phyloP scores from a whole-genome alignment of 2,113 vertebrate species.

The Lepisosteus oculatus region DNA sequence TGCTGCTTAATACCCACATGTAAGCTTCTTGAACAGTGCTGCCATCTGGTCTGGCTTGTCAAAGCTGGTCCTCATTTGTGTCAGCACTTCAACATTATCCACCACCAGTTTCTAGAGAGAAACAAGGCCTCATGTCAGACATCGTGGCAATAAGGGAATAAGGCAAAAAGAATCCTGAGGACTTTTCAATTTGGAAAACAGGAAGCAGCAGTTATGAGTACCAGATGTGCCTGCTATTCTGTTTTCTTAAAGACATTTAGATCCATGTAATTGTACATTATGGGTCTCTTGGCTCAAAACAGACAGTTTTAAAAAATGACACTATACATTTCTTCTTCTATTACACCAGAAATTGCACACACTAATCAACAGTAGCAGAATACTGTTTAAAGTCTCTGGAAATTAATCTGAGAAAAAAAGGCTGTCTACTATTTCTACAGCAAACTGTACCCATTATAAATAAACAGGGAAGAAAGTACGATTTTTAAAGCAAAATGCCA shows the following conservation, averaged over 20 bases:
- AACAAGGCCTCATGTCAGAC: slow-evolving; percentile 40
- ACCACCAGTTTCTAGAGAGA: slow-evolving; percentile 90
- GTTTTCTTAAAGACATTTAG: neutral
- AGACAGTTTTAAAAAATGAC: neutral
- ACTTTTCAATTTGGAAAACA: slow-evolving; percentile 37
- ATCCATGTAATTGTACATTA: neutral
- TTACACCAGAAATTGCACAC: too few species aligned
- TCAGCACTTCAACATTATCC: slow-evolving; percentile 94
- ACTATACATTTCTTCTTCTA: neutral
- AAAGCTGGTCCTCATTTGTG: slow-evolving; percentile 98
- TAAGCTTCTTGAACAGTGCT: slow-evolving; percentile 92
- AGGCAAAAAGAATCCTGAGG: slow-evolving; percentile 21
- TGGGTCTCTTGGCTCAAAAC: neutral
- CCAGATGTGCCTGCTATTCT: slow-evolving; percentile 29
- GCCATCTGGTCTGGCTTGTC: slow-evolving; percentile 98
- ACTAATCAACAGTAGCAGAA: too few species aligned
- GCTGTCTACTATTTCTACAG: too few species aligned
- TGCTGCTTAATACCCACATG: slow-evolving; percentile 71
- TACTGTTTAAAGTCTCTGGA: too few species aligned
- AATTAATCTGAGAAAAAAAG: too few species aligned
- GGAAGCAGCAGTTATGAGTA: slow-evolving; percentile 31
- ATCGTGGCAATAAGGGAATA: slow-evolving; percentile 19
- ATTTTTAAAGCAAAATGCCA: too few species aligned
- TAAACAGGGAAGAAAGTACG: too few species aligned
- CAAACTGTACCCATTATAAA: too few species aligned